These are phyloP conservation scores for Noctuana brunneofusca DNA, from an alignment of 2,888 invertebrate genomes.

Conservation along the genomic window DNA sequence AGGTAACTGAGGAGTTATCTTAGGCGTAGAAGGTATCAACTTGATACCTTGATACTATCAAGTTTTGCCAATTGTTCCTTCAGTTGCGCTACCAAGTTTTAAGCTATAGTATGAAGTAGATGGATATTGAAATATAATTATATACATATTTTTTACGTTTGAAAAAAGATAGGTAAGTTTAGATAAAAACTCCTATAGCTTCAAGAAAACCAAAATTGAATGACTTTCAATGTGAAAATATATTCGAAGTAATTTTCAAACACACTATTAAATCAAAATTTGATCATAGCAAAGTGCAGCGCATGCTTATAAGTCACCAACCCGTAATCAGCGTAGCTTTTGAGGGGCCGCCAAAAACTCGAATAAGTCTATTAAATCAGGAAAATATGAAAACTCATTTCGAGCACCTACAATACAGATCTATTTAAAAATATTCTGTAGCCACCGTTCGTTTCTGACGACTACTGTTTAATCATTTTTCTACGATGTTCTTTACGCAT, in stretches of 20 bases:
- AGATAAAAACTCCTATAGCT: too few species aligned
- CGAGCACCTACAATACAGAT: slow-evolving; percentile 24
- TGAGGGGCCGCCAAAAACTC: slow-evolving; percentile 28
- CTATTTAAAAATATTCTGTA: slow-evolving; percentile 24
- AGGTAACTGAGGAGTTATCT: too few species aligned
- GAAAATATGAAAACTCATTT: slow-evolving; percentile 25
- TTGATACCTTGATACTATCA: too few species aligned
- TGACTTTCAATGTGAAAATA: not conserved
- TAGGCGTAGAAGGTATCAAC: too few species aligned
- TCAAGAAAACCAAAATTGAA: too few species aligned
- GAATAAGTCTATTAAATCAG: slow-evolving; percentile 24
- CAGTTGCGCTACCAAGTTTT: too few species aligned
- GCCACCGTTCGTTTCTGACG: slow-evolving; percentile 18
- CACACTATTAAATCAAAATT: slow-evolving; percentile 21
- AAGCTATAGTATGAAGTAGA: too few species aligned
- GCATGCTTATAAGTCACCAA: slow-evolving; percentile 25
- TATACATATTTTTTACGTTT: too few species aligned
- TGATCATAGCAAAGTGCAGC: slow-evolving; percentile 15
- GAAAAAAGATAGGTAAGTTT: too few species aligned
- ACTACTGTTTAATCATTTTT: slow-evolving; percentile 14
- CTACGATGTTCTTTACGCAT: slow-evolving; percentile 14
- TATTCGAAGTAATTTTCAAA: not conserved
- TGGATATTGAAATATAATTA: too few species aligned
- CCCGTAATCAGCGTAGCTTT: slow-evolving; percentile 29
- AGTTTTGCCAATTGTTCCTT: too few species aligned